Percentiles rank a stretch among this genome's conserved stretches.
phyloP scores from a whole-genome alignment of 2,888 invertebrate species.

The Lydus trimaculatus region DNA sequence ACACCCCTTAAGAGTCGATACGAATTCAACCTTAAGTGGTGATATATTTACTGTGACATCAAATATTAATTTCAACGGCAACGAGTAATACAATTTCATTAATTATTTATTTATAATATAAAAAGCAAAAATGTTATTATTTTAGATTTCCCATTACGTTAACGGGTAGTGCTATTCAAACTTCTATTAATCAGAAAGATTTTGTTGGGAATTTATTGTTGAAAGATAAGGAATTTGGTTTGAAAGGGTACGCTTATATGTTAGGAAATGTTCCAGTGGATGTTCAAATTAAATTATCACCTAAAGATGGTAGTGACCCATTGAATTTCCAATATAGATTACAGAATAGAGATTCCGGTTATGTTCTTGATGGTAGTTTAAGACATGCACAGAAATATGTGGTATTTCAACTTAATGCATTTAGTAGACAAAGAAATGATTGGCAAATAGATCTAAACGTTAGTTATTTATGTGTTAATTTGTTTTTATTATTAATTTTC shows the following conservation, averaged over 20 bases:
- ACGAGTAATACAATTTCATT: conserved; percentile 42
- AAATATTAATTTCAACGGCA: conserved; percentile 48
- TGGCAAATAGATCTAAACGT: conserved; percentile 61
- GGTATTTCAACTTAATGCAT: conserved; percentile 57
- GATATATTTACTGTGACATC: conserved; percentile 47
- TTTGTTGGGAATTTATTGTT: conserved; percentile 60
- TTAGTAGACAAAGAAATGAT: conserved; percentile 54
- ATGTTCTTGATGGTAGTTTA: conserved; percentile 48
- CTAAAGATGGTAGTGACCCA: conserved; percentile 57
- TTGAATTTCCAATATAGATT: conserved; percentile 54
- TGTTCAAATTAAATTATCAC: conserved; percentile 59
- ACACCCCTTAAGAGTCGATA: conserved; percentile 53
- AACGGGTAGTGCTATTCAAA: conserved; percentile 40
- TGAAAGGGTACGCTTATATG: conserved; percentile 60
- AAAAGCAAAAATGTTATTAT: conserved; percentile 26
- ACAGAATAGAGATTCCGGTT: conserved; percentile 49
- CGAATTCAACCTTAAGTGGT: conserved; percentile 51
- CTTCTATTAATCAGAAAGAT: conserved; percentile 44
- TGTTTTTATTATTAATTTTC: conserved; percentile 12
- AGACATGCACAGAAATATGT: conserved; percentile 60
- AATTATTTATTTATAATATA: conserved; percentile 1
- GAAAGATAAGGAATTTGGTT: conserved; percentile 57
- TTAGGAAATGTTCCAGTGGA: conserved; percentile 57
- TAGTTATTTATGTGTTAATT: conserved; percentile 29
- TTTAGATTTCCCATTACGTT: conserved; percentile 47